A percentile compares a stretch with the other conserved stretches of the same genome.
Evolutionary conservation across 2,113 vertebrate species (phyloP).

Genomic region (Centropus unirufus): DNA sequence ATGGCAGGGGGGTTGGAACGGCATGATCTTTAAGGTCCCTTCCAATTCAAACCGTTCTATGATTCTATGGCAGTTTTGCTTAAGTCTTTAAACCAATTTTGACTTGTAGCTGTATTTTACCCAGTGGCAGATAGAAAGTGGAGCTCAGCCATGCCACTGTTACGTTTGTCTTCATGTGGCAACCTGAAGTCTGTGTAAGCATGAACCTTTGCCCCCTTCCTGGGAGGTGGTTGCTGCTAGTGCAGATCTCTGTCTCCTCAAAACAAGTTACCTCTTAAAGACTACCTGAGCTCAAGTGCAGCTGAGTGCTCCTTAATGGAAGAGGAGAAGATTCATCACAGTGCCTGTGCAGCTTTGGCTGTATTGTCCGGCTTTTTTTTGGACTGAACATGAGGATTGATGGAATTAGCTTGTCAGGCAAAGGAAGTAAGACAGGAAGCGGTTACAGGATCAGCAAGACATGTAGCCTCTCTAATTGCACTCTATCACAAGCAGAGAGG

Average conservation of each 20-base stretch:
- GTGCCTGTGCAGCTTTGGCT: background rate
- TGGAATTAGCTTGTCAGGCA: background rate
- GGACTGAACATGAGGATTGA: background rate
- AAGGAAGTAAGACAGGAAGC: background rate
- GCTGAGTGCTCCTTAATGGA: background rate
- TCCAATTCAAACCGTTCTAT: too few species aligned
- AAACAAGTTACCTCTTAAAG: background rate
- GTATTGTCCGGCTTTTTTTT: background rate
- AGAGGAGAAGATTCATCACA: background rate
- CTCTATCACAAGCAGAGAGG: background rate
- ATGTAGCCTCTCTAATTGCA: background rate
- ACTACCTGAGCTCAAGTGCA: constrained; percentile 1
- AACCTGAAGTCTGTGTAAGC: background rate
- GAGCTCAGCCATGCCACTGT: background rate
- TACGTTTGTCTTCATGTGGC: background rate
- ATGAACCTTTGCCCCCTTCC: background rate
- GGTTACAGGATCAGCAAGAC: background rate
- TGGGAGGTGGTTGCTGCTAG: background rate
- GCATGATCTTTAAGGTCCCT: too few species aligned
- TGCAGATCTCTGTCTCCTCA: background rate
- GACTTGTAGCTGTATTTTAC: background rate
- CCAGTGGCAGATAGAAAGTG: background rate
- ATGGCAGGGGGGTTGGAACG: too few species aligned
- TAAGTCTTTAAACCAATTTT: background rate
- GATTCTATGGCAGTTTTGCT: background rate